phyloP scores from a whole-genome alignment of 2,797 vertebrate genomes.

The Enteromius treurensis region DNA sequence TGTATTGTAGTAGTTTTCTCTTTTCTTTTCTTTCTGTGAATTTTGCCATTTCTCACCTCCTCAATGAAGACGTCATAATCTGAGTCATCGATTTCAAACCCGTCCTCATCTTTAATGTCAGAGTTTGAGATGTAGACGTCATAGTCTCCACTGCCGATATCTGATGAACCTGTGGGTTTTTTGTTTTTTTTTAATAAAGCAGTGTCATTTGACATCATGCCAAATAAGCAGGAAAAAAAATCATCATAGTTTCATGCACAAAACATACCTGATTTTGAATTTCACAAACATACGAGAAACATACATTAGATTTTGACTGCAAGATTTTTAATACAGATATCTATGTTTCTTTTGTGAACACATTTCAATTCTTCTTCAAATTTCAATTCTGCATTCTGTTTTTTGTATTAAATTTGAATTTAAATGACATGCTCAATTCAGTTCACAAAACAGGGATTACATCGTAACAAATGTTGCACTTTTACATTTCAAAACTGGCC shows the following conservation, averaged over 20 bases:
- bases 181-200: conserved; percentile 13
- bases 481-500: background rate
- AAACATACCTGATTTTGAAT: background rate
- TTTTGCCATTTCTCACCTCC: conserved; percentile 77
- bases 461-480: background rate
- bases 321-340: background rate
- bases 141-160: conserved; percentile 83
- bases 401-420: background rate
- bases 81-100: conserved; percentile 84
- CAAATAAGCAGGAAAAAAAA: background rate
- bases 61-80: conserved; percentile 92
- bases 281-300: background rate
- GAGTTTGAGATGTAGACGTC: conserved; percentile 78
- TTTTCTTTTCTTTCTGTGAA: background rate
- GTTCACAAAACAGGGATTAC: background rate
- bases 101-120: conserved; percentile 78
- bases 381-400: background rate
- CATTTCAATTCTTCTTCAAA: background rate
- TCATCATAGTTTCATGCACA: background rate
- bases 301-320: background rate
- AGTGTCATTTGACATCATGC: background rate
- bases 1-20: background rate
- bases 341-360: background rate
- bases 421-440: background rate
- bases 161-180: conserved; percentile 75